phyloP scores from a whole-genome alignment of 2,113 vertebrate genomes.

The Vanacampus margaritifer region DNA sequence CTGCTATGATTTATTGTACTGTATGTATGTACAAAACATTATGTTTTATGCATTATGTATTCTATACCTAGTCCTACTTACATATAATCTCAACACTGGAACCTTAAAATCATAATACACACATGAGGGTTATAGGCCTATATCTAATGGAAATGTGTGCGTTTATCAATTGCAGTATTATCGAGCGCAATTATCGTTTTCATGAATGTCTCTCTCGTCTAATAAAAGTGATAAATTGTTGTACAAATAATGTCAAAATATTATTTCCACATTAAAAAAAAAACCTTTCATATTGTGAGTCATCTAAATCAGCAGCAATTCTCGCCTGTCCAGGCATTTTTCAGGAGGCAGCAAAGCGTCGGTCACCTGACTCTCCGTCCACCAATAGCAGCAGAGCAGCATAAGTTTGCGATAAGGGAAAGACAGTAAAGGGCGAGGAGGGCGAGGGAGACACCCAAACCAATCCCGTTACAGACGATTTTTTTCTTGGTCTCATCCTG shows the following conservation, averaged over 20 bases:
- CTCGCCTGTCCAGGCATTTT: constrained; percentile 37
- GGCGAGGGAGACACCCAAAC: constrained; percentile 27
- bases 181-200: not conserved
- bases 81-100: not conserved
- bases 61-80: too few relatives aligned
- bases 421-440: constrained; percentile 45
- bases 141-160: not conserved
- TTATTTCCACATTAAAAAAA: too few relatives aligned
- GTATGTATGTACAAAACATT: too few relatives aligned
- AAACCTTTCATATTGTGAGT: not conserved
- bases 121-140: too few relatives aligned
- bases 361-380: constrained; percentile 56
- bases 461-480: constrained; percentile 2
- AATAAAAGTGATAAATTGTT: not conserved
- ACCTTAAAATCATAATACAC: too few relatives aligned
- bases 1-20: too few relatives aligned
- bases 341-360: constrained; percentile 21
- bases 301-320: constrained; percentile 17
- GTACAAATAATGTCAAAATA: not conserved
- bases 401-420: constrained; percentile 46
- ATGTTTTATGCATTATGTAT: not conserved
- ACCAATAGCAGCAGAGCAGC: constrained; percentile 53
- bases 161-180: not conserved
- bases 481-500: not conserved
- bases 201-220: not conserved